phyloP scores from a whole-genome alignment of 2,797 vertebrate genomes.

The Amblyopsis hoosieri region DNA sequence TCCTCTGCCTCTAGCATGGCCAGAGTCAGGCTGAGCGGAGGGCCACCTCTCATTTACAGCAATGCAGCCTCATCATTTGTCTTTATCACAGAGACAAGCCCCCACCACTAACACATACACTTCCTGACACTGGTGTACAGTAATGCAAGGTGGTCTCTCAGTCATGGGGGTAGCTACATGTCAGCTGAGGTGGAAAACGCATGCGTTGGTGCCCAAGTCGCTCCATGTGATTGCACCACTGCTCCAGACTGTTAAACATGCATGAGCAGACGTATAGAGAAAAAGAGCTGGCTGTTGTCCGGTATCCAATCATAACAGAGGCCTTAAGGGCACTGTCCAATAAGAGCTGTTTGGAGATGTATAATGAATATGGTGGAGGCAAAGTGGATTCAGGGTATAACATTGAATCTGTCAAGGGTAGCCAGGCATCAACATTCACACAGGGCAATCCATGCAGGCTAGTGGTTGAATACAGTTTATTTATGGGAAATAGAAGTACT shows the following conservation, averaged over 20 bases:
- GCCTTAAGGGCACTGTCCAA: conserved; percentile 46
- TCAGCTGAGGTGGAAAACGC: conserved; percentile 1
- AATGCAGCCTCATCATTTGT: conserved; percentile 71
- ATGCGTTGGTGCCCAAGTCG: conserved; percentile 11
- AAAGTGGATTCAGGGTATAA: conserved; percentile 13
- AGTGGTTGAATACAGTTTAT: too few relatives aligned
- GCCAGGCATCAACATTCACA: background rate
- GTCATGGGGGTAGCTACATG: conserved; percentile 1
- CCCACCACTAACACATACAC: conserved; percentile 15
- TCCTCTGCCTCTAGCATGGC: conserved; percentile 29
- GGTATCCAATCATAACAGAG: conserved; percentile 61
- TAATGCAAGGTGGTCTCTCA: background rate
- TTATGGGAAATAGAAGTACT: too few relatives aligned
- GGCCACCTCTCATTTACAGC: conserved; percentile 73
- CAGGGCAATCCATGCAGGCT: too few relatives aligned
- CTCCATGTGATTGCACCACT: conserved; percentile 50
- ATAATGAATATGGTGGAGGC: conserved; percentile 30
- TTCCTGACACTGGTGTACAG: background rate
- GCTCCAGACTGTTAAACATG: conserved; percentile 61
- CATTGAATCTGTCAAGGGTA: background rate
- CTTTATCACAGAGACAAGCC: conserved; percentile 60
- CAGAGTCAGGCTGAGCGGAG: conserved; percentile 47
- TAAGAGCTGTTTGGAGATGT: conserved; percentile 41
- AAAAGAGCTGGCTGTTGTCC: conserved; percentile 42
- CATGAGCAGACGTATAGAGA: conserved; percentile 59